A percentile compares a stretch with the other conserved stretches of the same genome.
These are phyloP conservation scores for Caenorhabditis briggsae DNA, from an alignment of 1,140 invertebrate genomes.

Conservation along the genomic window DNA sequence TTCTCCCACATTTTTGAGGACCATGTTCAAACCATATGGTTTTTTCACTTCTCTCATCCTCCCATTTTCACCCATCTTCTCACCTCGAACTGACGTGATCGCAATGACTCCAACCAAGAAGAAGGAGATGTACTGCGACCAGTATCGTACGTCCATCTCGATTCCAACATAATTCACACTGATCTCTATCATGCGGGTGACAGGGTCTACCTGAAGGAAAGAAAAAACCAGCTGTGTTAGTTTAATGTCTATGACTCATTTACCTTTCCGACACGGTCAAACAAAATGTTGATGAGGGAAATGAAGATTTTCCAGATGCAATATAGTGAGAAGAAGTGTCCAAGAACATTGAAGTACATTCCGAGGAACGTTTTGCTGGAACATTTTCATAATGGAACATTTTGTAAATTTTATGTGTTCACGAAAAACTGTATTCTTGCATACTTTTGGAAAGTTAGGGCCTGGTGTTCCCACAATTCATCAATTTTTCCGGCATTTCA, in stretches of 20 bases:
- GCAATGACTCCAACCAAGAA: slow-evolving; percentile 96
- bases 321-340: slow-evolving; percentile 98
- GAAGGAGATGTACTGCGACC: slow-evolving; percentile 99
- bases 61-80: background rate
- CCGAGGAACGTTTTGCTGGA: slow-evolving; percentile 94
- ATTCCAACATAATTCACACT: slow-evolving; percentile 96
- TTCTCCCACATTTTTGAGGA: too few relatives aligned
- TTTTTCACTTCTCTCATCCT: background rate
- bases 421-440: too few relatives aligned
- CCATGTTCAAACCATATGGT: background rate
- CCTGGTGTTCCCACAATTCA: too few relatives aligned
- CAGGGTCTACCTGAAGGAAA: slow-evolving; percentile 86
- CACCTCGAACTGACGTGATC: slow-evolving; percentile 90
- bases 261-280: slow-evolving; percentile 86
- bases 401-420: too few relatives aligned
- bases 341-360: slow-evolving; percentile 98
- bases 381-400: too few relatives aligned
- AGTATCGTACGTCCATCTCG: slow-evolving; percentile 96
- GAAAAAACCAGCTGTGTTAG: background rate
- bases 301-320: slow-evolving; percentile 99
- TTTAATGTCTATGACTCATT: background rate
- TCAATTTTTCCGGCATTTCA: too few relatives aligned
- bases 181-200: slow-evolving; percentile 95
- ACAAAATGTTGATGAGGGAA: slow-evolving; percentile 91
- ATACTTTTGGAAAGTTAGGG: too few relatives aligned